Evolutionary conservation across 2,888 invertebrate species (phyloP).

Genomic region (Drosophila incognita): DNA sequence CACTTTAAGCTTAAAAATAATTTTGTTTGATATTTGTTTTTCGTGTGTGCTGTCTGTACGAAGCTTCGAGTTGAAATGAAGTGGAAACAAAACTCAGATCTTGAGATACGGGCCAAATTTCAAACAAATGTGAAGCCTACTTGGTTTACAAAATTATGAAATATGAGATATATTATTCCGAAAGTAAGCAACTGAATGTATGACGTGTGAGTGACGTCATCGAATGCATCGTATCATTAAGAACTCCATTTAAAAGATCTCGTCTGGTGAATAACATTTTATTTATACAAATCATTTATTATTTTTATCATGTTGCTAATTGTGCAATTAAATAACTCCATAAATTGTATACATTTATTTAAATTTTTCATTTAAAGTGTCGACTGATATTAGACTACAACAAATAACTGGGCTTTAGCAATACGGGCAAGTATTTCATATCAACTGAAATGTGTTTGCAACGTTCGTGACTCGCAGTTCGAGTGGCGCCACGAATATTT

Average conservation of each 20-base stretch:
- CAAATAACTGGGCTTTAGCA: background rate
- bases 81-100: background rate
- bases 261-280: background rate
- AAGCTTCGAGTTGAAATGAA: background rate
- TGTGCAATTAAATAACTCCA: too few relatives aligned
- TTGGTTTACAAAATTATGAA: background rate
- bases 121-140: background rate
- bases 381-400: background rate
- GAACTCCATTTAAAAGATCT: background rate
- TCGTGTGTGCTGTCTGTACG: background rate
- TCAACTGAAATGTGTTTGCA: background rate
- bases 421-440: background rate
- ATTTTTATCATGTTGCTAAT: too few relatives aligned
- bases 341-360: too few relatives aligned
- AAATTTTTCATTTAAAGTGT: background rate
- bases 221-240: background rate
- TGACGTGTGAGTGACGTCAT: background rate
- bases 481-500: constrained; percentile 54
- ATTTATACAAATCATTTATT: too few relatives aligned
- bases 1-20: background rate
- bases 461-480: background rate
- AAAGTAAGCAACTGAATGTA: too few relatives aligned
- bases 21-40: background rate
- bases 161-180: background rate
- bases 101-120: background rate